Evolutionary conservation across 2,113 vertebrate species (phyloP), one percentile per base, ranked within the genome.

Genomic region (Phoenicopterus ruber): DNA sequence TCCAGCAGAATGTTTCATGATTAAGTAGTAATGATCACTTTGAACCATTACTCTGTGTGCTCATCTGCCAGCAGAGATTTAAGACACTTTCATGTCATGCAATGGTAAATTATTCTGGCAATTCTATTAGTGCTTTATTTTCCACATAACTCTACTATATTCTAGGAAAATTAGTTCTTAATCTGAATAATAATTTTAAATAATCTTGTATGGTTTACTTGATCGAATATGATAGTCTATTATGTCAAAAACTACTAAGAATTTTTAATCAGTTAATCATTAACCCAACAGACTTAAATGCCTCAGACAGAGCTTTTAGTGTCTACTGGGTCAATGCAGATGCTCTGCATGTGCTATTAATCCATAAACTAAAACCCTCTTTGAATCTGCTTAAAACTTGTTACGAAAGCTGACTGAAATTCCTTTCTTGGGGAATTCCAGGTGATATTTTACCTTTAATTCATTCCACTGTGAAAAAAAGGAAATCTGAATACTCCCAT

Each of bases 1-100:
- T 78, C 32, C 67, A 95, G 80, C 50, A 91, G 86, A 92, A 94
- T 1, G 1, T 88, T 67, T 70, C 83, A 58, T 50, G 80, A 94
- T 94, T 80, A 94, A 95, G 86, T 85, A 90, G 88, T 78, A 94
- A 93, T 66, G 86, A 86, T 96, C 80, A 86, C 59, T 94, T 90
- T 86, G 76, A 94, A 83, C 76, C 71, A 90, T 95, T 88, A 46
- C 72, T 83, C 67, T 83, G n/a, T 66, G 42, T 93, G 71, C 71
- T 95, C 58, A 59, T 92, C 76, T 93, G 91, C 86, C 76, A 92
- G 77, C 55, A 92, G 93, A 93, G 76, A 95, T 94, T 92, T 96
- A 96, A 96, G 82, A 50, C 79, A 57, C 94, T 92, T 94, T 78
- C 46, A 71, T 87, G 66, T 84, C 73, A 81, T 47, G 29, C n/a